Evolutionary conservation across 2,113 vertebrate species (phyloP).

Genomic region (Podarcis cretensis): DNA sequence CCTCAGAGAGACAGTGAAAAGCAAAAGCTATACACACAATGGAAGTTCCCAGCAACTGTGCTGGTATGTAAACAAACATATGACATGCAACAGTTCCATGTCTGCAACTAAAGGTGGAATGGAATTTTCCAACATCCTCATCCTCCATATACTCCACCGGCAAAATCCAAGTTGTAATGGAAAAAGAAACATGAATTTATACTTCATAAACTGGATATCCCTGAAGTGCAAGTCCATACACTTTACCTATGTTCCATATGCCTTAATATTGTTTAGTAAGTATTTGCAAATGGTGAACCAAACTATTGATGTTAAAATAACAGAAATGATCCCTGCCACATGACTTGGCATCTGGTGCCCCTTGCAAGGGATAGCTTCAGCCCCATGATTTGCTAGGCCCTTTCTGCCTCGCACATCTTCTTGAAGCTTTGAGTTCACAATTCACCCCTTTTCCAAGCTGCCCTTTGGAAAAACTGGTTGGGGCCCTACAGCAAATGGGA

Average conservation of each 20-base stretch:
- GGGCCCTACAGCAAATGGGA: neutral
- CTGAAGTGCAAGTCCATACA: too few relatives aligned
- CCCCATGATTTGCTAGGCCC: neutral
- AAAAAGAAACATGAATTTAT: neutral
- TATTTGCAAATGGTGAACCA: neutral
- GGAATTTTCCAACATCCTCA: neutral
- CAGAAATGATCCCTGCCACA: neutral
- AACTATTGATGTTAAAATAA: neutral
- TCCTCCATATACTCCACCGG: too few relatives aligned
- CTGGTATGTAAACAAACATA: too few relatives aligned
- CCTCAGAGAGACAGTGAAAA: too few relatives aligned
- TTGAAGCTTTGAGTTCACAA: neutral
- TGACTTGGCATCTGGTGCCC: neutral
- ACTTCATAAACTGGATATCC: neutral
- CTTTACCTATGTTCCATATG: neutral
- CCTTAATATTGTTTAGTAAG: neutral
- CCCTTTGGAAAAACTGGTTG: neutral
- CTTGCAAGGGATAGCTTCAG: neutral
- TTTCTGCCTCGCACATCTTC: neutral
- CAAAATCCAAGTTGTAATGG: neutral
- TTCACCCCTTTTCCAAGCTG: neutral
- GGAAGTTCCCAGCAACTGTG: too few relatives aligned
- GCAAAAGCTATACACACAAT: too few relatives aligned
- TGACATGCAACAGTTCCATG: too few relatives aligned
- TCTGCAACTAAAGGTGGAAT: too few relatives aligned